phyloP scores from a whole-genome alignment of 2,888 invertebrate species.

The Prenolepis imparis region DNA sequence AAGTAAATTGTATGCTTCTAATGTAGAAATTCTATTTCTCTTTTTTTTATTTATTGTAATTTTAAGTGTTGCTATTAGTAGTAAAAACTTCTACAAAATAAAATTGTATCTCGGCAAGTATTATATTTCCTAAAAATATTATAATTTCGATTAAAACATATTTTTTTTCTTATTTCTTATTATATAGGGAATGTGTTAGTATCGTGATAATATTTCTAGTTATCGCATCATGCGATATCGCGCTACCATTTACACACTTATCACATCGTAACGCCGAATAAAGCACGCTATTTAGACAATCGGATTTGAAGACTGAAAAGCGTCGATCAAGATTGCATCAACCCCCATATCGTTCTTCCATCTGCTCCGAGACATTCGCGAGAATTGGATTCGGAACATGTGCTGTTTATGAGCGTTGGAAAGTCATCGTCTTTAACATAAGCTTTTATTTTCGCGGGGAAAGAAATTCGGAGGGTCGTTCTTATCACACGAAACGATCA shows the following conservation, averaged over 20 bases:
- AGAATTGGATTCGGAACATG: slow-evolving; percentile 42
- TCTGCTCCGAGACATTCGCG: slow-evolving; percentile 4
- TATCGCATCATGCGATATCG: neutral
- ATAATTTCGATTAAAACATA: neutral
- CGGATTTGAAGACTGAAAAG: slow-evolving; percentile 21
- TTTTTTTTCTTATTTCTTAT: neutral
- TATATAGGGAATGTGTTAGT: neutral
- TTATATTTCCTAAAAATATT: neutral
- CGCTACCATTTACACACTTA: neutral
- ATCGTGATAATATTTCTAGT: neutral
- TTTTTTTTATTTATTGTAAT: no score
- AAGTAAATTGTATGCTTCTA: no score
- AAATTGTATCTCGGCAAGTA: neutral
- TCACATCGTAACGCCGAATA: neutral
- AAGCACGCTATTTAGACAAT: neutral
- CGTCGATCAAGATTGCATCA: slow-evolving; percentile 27
- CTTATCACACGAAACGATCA: slow-evolving; percentile 1
- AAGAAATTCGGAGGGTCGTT: neutral
- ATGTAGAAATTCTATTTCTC: no score
- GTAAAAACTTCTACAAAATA: neutral
- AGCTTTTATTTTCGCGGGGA: slow-evolving; percentile 28
- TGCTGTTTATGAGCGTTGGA: slow-evolving; percentile 36
- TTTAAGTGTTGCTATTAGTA: no score
- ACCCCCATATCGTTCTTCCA: neutral
- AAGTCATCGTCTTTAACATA: slow-evolving; percentile 34